Evolutionary conservation across 2,888 invertebrate species (phyloP), one percentile per base, ranked within the genome.

Genomic region (Gastrophysa polygoni): DNA sequence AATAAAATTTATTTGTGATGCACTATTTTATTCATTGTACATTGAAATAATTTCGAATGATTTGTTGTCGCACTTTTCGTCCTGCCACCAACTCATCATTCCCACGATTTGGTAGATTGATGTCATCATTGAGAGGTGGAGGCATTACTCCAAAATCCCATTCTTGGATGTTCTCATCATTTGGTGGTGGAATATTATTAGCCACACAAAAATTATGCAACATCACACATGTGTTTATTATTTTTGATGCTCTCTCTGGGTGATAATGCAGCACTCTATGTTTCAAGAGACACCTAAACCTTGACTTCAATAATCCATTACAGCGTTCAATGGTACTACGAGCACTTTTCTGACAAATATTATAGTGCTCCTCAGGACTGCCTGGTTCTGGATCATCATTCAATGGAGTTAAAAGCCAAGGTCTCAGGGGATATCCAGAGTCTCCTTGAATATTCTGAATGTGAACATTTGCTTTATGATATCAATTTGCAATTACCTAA

Each of bases 271-370:
- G 46, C 17, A 63, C 63, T 46, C 67, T 57, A 56, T 67, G 63
- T 44, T 63, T 63, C 34, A 58, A 28, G 16, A 66, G 49, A 38
- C 60, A 66, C 32, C 66, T 43, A 60, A 65, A 67, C 17, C 67
- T 34, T 7, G 32, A 62, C 49, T 67, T 67, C 32, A 67, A 34
- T 8, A 67, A n/a, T n/a, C 63, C 67, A 59, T 61, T 63, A 44
- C 65, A 65, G 16, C 59, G 29, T 46, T 66, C 65, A 16, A 68
- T 68, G 16, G 29, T 57, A n/a, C n/a, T n/a, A n/a, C n/a, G 43
- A 34, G 49, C 38, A 16, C 29, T 34, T 28, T 18, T 63, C 21
- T 57, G 50, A 4, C 38, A 16, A 14, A 29, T 58, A 20, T 63
- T 63, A 54, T 50, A 68, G 24, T 46, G 38, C 20, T 57, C 46